Evolutionary conservation across 1,140 invertebrate species (phyloP), one percentile per base, ranked within the genome.

Genomic region (Drosophila mojavensis): DNA sequence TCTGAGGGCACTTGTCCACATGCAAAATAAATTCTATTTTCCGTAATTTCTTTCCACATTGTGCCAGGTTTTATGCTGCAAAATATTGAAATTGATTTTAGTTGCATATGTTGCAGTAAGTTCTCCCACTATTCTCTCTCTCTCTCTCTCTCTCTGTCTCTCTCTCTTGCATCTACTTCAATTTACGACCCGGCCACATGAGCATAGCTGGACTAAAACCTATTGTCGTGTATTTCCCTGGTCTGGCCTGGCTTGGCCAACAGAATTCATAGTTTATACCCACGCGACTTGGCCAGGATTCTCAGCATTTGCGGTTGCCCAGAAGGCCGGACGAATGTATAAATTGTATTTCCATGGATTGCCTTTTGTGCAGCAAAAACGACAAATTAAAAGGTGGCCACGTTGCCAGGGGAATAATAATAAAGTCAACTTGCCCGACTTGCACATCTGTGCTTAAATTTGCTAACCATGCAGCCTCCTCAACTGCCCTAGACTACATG

Each of bases 41-140:
- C 75, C 54, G 78, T 81, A 72, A 76, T 83, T 84, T 74, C 53
- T 53, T 53, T 63, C 17, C 28, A 39, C 45, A 64, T 56, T 62
- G 58, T 61, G 62, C 30, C 65, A 81, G 62, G 65, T 74, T 82
- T 82, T 74, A 86, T 86, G 79, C 71, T 69, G 79, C 59, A 79
- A 88, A 79, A 88, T 86, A 86, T 88, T 79, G 83, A 79, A 88
- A 75, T 78, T 81, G 84, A 79, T 71, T 79, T 79, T 74, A 66
- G 72, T 63, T 86, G 83, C 82, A 86, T 82, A 82, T 81, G 82
- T 41, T 78, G 75, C 73, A 78, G 62, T 69, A 68, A 66, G 69
- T 33, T 41, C 36, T 55, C 39, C 17, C 20, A 24, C 20, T 24
- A 1, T 24, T 24, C 20, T 24, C 20, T 24, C 20, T 24, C 20